A percentile compares a stretch with the other conserved stretches of the same genome.
phyloP scores from a whole-genome alignment of 2,888 invertebrate genomes.

The Anagyrus pseudococci region DNA sequence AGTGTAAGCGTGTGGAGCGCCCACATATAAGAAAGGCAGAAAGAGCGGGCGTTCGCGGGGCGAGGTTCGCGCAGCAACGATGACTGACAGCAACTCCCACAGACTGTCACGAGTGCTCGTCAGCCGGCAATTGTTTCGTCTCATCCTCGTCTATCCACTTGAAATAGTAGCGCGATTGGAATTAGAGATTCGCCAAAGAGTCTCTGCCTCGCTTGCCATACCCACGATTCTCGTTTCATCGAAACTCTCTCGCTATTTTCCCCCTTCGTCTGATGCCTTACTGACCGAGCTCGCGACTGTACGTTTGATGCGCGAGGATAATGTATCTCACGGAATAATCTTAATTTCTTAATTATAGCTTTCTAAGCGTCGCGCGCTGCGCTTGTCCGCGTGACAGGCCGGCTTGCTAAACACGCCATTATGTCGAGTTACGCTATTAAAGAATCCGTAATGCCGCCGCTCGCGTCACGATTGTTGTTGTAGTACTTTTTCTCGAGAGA shows the following conservation, averaged over 20 bases:
- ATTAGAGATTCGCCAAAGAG: constrained; percentile 38
- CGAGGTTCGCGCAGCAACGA: constrained; percentile 48
- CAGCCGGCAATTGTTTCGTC: constrained; percentile 50
- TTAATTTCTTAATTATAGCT: constrained; percentile 33
- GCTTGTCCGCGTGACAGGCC: not conserved
- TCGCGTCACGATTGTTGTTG: not conserved
- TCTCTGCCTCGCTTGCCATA: not conserved
- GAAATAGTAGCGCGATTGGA: constrained; percentile 47
- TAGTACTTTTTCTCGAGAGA: not conserved
- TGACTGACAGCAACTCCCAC: constrained; percentile 62
- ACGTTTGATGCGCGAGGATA: not conserved
- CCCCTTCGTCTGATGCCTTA: not conserved
- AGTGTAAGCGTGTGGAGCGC: not conserved
- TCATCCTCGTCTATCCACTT: constrained; percentile 48
- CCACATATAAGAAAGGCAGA: not conserved
- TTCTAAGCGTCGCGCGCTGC: constrained; percentile 10
- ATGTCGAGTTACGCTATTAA: not conserved
- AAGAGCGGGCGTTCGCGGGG: not conserved
- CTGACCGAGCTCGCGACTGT: not conserved
- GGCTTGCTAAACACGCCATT: constrained; percentile 8
- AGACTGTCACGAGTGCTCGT: constrained; percentile 53
- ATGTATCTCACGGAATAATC: constrained; percentile 20
- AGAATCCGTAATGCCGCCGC: not conserved
- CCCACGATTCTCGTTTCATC: too few species aligned
- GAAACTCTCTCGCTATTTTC: constrained; percentile 2